phyloP scores from a whole-genome alignment of 1,140 invertebrate species.

The Elymnias hypermnestra region DNA sequence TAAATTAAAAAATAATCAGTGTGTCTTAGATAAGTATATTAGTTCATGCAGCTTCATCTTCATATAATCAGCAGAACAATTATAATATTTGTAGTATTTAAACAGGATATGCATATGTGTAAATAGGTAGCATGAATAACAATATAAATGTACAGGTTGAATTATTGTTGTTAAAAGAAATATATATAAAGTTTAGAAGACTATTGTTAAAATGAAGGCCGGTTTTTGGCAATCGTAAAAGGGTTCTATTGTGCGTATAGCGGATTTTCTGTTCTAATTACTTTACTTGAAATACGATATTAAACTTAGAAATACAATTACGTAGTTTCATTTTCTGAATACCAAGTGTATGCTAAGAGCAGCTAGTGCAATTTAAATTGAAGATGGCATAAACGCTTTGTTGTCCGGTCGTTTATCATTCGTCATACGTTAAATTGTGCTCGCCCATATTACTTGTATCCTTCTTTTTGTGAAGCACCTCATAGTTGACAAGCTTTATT shows the following conservation, averaged over 20 bases:
- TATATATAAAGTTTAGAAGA: too few species aligned
- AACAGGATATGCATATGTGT: too few species aligned
- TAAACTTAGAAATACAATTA: slow-evolving; percentile 2
- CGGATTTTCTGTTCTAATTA: slow-evolving; percentile 20
- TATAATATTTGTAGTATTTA: too few species aligned
- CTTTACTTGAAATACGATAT: slow-evolving; percentile 17
- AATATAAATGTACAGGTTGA: too few species aligned
- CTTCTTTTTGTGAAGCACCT: slow-evolving; percentile 10
- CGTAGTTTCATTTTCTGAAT: slow-evolving; percentile 14
- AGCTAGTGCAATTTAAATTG: slow-evolving; percentile 55
- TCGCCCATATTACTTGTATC: slow-evolving; percentile 35
- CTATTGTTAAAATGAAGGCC: too few species aligned
- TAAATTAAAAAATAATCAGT: too few species aligned
- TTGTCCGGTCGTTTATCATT: slow-evolving; percentile 50
- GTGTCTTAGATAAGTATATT: too few species aligned
- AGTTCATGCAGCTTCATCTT: too few species aligned
- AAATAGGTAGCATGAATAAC: too few species aligned
- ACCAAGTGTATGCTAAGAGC: slow-evolving; percentile 21
- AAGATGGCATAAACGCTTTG: slow-evolving; percentile 38
- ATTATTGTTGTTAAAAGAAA: too few species aligned
- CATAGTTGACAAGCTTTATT: neutral
- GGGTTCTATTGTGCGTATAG: slow-evolving; percentile 6
- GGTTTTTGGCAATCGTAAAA: neutral
- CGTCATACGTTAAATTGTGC: slow-evolving; percentile 42
- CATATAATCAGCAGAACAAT: too few species aligned